Evolutionary conservation across 2,888 invertebrate genomes (phyloP), one percentile per base, ranked within the genome.

Genomic region (Horisme vitalbata): DNA sequence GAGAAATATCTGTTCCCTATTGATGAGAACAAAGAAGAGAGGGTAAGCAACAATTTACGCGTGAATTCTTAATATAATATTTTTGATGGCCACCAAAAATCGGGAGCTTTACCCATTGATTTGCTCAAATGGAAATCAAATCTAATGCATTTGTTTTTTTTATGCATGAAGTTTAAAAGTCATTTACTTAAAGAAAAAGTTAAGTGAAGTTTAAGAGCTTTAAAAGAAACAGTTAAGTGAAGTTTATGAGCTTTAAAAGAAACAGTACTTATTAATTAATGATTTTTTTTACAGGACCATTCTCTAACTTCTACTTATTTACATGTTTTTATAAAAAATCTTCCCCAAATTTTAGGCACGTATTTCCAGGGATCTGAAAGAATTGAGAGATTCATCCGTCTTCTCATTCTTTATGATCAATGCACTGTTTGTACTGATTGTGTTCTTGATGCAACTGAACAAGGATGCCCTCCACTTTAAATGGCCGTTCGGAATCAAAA

Each of bases 331-430:
- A 53, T 69, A 70, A 52, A 59, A 66, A 53, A 66, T 70, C 67
- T 80, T 79, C 71, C 77, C 78, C 74, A 63, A 83, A 86, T 94
- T 94, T 92, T 94, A 97, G 96, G 96, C 94, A 75, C 94, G 96
- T 92, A 96, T 97, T 83, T 95, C 96, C 69, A 91, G 90, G 83
- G 97, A 97, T 87, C 92, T 99, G 79, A 96, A 96, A 92, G 98
- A 97, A 82, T 92, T 99, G 71, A 93, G 99, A 79, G 97, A 99
- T 91, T 95, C 96, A 71, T 96, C 96, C 61, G 97, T 97, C 57
- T 98, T 98, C 90, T 96, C 95, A 67, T 99, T 99, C 93, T 96
- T 99, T 92, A 99, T 99, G 98, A 90, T 97, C 87, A 99, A 99
- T 91, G 97, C 99, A 65, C 94, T 99, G 72, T 99, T 99, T 94